Evolutionary conservation across 2,888 invertebrate species (phyloP).

Genomic region (Hypolimnas misippus): DNA sequence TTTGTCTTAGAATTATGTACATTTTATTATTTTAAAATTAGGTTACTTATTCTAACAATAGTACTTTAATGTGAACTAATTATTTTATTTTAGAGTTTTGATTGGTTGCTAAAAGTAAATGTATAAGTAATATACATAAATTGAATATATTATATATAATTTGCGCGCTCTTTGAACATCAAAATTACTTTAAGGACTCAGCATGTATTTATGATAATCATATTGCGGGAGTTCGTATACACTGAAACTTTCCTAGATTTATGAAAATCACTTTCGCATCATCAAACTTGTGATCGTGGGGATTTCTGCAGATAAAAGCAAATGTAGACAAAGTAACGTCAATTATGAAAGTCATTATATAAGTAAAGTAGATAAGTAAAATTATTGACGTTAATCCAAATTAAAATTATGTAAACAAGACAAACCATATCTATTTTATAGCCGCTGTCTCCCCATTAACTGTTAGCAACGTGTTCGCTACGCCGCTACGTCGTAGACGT

Average conservation of each 20-base stretch:
- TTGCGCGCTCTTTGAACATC: too few species aligned
- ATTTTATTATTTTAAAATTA: background rate
- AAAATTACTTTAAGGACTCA: too few species aligned
- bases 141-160: too few species aligned
- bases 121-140: too few species aligned
- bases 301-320: too few species aligned
- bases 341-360: too few species aligned
- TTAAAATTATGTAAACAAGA: background rate
- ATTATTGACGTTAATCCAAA: too few species aligned
- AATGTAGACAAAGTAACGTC: too few species aligned
- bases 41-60: too few species aligned
- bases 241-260: background rate
- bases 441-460: background rate
- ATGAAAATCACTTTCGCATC: background rate
- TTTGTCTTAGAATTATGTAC: background rate
- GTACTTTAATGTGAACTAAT: background rate
- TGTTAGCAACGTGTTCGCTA: slow-evolving; percentile 14
- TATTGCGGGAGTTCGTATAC: background rate
- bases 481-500: slow-evolving; percentile 22
- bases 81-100: background rate
- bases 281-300: too few species aligned
- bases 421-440: background rate
- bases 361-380: too few species aligned
- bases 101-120: background rate
- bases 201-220: background rate